These are phyloP conservation scores for Orussus abietinus DNA, from an alignment of 1,140 invertebrate genomes.

Conservation along the genomic window DNA sequence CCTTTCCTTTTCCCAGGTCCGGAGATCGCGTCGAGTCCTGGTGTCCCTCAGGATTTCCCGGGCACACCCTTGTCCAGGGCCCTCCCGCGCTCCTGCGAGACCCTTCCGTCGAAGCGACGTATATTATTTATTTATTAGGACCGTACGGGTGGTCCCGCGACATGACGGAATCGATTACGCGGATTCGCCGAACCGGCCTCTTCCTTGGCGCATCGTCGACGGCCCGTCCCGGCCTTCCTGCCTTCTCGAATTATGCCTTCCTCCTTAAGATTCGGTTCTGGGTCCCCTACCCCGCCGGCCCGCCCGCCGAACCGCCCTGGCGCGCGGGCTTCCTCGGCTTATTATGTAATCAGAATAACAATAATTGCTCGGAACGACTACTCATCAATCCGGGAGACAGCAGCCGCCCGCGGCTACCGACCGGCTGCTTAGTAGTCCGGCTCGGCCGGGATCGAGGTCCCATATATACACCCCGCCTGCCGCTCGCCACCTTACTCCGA, in stretches of 20 bases:
- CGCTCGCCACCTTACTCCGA: no score
- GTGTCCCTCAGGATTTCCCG: no score
- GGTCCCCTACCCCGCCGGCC: no score
- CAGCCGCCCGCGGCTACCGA: conserved; percentile 25
- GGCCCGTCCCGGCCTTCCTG: no score
- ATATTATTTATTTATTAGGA: conserved; percentile 55
- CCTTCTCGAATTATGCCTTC: conserved; percentile 35
- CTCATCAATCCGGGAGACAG: conserved; percentile 45
- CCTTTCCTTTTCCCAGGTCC: no score
- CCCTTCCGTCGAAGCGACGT: no score
- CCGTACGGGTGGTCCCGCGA: conserved; percentile 52
- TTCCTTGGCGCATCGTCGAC: no score
- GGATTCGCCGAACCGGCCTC: conserved; percentile 48
- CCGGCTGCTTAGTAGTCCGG: conserved; percentile 13
- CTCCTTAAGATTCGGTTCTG: conserved; percentile 22
- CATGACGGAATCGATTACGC: conserved; percentile 55
- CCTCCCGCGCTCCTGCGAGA: no score
- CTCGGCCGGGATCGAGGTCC: conserved; percentile 2
- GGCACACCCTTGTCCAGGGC: no score
- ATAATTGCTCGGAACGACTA: conserved; percentile 44
- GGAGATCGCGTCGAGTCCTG: no score
- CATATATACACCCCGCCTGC: not conserved
- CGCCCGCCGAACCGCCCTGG: not conserved
- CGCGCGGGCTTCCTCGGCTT: conserved; percentile 28
- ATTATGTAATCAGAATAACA: conserved; percentile 50